Evolutionary conservation across 2,797 vertebrate species (phyloP).

Genomic region (Sciurus vulgaris): DNA sequence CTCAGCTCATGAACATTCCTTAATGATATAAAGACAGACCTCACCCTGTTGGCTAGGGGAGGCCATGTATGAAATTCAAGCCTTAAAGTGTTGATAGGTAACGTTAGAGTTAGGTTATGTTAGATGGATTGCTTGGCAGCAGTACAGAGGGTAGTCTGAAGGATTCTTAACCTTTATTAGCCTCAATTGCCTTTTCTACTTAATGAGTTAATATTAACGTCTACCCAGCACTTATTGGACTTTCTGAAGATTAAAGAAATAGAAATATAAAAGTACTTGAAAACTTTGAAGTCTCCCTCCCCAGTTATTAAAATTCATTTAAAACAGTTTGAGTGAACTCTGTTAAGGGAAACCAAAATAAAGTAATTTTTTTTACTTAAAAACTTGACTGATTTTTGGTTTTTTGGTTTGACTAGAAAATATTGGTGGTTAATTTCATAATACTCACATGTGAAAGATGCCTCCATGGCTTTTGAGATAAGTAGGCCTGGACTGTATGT

Average conservation of each 20-base stretch:
- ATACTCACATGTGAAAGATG: background rate
- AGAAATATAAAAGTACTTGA: background rate
- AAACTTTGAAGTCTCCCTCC: background rate
- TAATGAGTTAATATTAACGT: background rate
- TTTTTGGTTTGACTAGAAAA: conserved; percentile 44
- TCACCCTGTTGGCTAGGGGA: background rate
- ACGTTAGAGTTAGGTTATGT: background rate
- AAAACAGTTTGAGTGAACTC: conserved; percentile 32
- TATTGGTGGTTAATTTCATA: conserved; percentile 11
- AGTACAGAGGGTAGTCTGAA: background rate
- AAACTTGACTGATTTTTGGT: background rate
- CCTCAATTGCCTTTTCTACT: background rate
- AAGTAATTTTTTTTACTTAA: conserved; percentile 33
- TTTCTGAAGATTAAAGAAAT: background rate
- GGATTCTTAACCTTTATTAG: background rate
- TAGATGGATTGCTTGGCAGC: background rate
- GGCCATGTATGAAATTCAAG: background rate
- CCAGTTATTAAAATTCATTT: conserved; percentile 14
- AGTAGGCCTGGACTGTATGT: background rate
- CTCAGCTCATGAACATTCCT: background rate
- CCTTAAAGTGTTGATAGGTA: background rate
- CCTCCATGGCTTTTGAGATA: background rate
- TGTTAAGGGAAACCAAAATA: conserved; percentile 35
- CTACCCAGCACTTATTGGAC: background rate
- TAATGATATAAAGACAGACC: background rate